Conservation (phyloP, 2,888 invertebrate genomes). For the Plebejus argus region DNA sequence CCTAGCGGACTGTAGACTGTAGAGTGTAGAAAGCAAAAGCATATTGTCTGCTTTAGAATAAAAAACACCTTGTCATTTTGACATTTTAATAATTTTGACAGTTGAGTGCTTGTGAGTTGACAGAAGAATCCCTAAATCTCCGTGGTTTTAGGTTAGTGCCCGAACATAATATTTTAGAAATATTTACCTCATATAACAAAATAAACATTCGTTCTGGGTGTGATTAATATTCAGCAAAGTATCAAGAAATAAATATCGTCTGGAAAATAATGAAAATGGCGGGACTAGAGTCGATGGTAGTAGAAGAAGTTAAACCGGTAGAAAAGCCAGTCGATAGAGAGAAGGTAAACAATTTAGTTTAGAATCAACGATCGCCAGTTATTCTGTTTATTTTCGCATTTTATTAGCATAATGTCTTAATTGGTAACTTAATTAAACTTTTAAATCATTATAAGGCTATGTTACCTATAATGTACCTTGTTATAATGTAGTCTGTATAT, state of each 20-base stretch:
- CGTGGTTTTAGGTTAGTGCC: neutral
- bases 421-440: too few relatives aligned
- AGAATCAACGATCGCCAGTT: neutral
- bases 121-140: too few relatives aligned
- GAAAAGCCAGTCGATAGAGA: conserved; percentile 92
- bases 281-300: conserved; percentile 89
- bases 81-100: neutral
- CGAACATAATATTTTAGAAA: neutral
- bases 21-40: too few relatives aligned
- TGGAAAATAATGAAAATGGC: conserved; percentile 71
- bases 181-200: neutral
- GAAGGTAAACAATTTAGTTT: conserved; percentile 82
- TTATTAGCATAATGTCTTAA: neutral
- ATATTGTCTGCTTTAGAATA: too few relatives aligned
- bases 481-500: too few relatives aligned
- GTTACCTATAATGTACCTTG: too few relatives aligned
- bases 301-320: conserved; percentile 88
- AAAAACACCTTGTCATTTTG: neutral
- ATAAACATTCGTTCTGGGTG: neutral
- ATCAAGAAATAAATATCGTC: neutral
- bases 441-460: too few relatives aligned
- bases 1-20: too few relatives aligned
- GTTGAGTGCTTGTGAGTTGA: neutral
- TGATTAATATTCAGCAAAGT: neutral
- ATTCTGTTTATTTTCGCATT: neutral